Base-by-base conservation (phyloP, 1,140 invertebrate species). In the Neodiprion lecontei region DNA sequence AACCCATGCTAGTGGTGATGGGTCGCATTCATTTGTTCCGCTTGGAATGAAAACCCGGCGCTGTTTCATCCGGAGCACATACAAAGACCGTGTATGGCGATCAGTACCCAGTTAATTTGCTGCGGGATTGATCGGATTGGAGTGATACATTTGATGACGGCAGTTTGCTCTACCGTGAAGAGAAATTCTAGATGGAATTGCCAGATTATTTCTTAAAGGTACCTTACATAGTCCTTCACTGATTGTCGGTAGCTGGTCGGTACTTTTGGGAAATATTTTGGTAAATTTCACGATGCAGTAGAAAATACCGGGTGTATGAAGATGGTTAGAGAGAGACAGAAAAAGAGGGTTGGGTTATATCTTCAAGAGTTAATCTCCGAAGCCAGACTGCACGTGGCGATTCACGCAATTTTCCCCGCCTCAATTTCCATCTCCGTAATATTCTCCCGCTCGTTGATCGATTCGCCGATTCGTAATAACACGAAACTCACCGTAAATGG, bases 401-500 rank as follows among this genome's bases (percentile, higher is more conserved):
- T 75, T 77, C 73, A 74, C 67, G 76, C 72, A 72, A n/a, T n/a
- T 61, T n/a, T n/a, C n/a, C 47, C 11, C 11, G 10, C 14, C 72
- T 72, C 75, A 75, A 73, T 71, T 71, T 75, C 75, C n/a, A 61
- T 61, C 71, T 74, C 70, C 73, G 78, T 77, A 83, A 84, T 84
- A 84, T 84, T 81, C 76, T 81, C 79, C 75, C 72, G 78, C n/a
- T 61, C n/a, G 11, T 61, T 61, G 76, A 85, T 85, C 81, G 81
- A 85, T 85, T 83, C 78, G 77, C 74, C 81, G 78, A 80, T 82
- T 83, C 79, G 81, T 80, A 84, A 87, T 86, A 83, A 81, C 81
- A 75, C 73, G 79, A 80, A 79, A 80, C 77, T 79, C 78, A 68
- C 78, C 74, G 78, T 76, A 85, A 85, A 84, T 83, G 79, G 81